Evolutionary conservation across 1,140 invertebrate genomes (phyloP), one percentile per base, ranked within the genome.

Genomic region (Tetranychus cinnabarinus): DNA sequence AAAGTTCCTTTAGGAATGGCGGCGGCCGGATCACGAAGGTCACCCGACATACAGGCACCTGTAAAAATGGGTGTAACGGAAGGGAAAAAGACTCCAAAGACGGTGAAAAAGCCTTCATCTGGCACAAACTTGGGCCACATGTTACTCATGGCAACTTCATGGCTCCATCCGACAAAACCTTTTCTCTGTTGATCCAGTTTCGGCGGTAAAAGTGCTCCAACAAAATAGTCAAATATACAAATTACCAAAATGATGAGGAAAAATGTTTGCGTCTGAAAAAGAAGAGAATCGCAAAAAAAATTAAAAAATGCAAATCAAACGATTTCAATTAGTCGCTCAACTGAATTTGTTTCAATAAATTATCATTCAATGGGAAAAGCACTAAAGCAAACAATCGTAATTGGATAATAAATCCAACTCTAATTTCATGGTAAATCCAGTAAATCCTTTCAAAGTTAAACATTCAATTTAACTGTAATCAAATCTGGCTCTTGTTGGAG

Each of bases 11-110:
- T 74, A 13, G 79, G 79, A 66, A 81, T 81, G 15, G 74, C 68
- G 58, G 64, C 68, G 58, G 70, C 68, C 7, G 74, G 71, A 68
- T 76, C 70, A 71, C 75, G 65, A 59, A 90, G 76, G 74, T 91
- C 87, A 42, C 91, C 92, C 55, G 88, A 93, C 68, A 97, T 96
- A 71, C 97, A 83, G 8, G 87, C 87, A 36, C 88, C 88, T 15
- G 88, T 87, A 66, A 90, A 74, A 70, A 96, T 95, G 34, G 92
- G 92, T 36, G 91, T 97, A 12, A 90, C 90, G 1, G 92, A 91
- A 13, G 92, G 92, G 70, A 97, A 97, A 74, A 96, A 97, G 59
- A 97, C 87, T 8, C 89, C 80, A 74, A 97, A 92, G 0, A 96
- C 88, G 2, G 87, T 88, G 73, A 96, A 96, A 74, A 97, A 92